Conservation (phyloP, 1,140 invertebrate genomes). For the Bombus confusus region DNA sequence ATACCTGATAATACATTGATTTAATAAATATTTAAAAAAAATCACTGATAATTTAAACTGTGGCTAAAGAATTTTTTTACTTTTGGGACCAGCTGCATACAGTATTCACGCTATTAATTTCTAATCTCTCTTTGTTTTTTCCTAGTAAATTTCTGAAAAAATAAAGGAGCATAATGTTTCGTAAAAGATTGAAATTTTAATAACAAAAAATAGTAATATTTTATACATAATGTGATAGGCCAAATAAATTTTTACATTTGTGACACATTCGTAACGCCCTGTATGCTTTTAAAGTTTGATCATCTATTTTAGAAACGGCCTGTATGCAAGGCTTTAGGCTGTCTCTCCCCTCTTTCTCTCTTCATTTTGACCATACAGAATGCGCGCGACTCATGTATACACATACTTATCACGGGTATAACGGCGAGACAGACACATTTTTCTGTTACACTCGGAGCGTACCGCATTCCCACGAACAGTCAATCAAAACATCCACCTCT, state of each 20-base stretch:
- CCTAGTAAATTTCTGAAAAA: background rate
- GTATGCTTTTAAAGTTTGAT: background rate
- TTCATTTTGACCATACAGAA: constrained; percentile 17
- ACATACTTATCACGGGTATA: constrained; percentile 5
- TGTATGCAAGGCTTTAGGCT: constrained; percentile 21
- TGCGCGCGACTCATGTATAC: constrained; percentile 14
- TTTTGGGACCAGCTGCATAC: too few species aligned
- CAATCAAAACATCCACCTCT: constrained; percentile 15
- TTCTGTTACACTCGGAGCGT: constrained; percentile 44
- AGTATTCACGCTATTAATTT: background rate
- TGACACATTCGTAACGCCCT: too few species aligned
- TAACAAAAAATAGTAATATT: too few species aligned
- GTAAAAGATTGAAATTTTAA: background rate
- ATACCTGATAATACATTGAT: background rate
- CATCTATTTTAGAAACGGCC: constrained; percentile 13
- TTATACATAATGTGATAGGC: too few species aligned
- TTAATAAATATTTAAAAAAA: background rate
- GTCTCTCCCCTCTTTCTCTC: constrained; percentile 6
- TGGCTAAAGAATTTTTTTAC: background rate
- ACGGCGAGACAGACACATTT: constrained; percentile 56
- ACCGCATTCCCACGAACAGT: constrained; percentile 47
- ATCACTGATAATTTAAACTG: background rate
- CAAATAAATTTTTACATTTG: too few species aligned
- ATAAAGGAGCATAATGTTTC: background rate
- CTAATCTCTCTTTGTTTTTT: background rate